Conservation (phyloP, 2,113 vertebrate species). For the Passer montanus region DNA sequence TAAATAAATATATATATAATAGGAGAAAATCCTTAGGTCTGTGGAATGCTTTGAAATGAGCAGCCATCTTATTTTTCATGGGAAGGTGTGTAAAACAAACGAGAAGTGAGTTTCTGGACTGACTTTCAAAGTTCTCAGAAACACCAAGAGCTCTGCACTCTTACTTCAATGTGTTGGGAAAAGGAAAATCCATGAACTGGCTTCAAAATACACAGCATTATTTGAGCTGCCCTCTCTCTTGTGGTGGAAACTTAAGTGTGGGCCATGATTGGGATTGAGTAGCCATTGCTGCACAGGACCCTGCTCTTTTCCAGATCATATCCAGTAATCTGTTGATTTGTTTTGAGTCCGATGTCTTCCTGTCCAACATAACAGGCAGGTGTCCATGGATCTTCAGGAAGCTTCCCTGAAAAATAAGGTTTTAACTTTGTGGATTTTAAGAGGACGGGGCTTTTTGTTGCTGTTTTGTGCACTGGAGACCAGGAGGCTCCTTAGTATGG, state of each 20-base stretch:
- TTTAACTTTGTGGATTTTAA: background rate
- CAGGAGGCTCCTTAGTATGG: background rate
- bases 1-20: background rate
- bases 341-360: background rate
- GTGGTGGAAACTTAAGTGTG: background rate
- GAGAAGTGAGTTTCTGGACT: background rate
- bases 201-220: background rate
- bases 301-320: background rate
- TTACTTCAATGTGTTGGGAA: background rate
- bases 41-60: background rate
- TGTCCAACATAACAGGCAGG: background rate
- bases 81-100: background rate
- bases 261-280: accelerated
- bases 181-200: background rate
- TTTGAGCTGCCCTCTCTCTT: background rate
- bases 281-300: accelerated
- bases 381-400: background rate
- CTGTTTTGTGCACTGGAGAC: background rate
- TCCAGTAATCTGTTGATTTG: background rate
- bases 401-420: background rate
- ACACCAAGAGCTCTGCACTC: background rate
- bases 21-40: background rate
- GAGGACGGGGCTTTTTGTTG: background rate
- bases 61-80: background rate
- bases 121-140: background rate